These are phyloP conservation scores for Rattus norvegicus DNA, from an alignment of 2,113 vertebrate species.

Conservation along the genomic window DNA sequence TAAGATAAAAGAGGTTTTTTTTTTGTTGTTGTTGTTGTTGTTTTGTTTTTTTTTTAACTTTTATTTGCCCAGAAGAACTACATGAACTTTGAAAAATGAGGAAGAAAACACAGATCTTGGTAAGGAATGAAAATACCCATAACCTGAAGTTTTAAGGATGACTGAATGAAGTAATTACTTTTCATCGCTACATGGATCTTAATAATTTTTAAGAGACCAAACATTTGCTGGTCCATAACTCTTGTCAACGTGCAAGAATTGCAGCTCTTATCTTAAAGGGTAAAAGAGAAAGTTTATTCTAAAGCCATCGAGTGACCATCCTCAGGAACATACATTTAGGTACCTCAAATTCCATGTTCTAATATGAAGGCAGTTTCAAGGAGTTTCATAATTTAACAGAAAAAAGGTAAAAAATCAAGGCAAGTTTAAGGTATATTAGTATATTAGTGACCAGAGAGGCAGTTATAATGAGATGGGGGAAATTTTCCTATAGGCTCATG, in stretches of 20 bases:
- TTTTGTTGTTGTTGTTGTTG: no score
- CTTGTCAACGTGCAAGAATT: not conserved
- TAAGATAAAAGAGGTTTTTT: not conserved
- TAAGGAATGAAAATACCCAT: not conserved
- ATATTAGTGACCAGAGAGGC: not conserved
- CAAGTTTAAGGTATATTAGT: not conserved
- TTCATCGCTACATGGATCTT: not conserved
- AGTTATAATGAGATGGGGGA: not conserved
- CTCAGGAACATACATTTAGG: not conserved
- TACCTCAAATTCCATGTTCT: not conserved
- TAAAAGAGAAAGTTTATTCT: not conserved
- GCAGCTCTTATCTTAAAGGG: not conserved
- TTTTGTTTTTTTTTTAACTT: not conserved
- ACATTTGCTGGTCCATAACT: not conserved
- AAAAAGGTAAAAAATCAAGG: not conserved
- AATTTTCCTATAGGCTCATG: no score
- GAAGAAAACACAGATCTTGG: not conserved
- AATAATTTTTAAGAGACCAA: not conserved
- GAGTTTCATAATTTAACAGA: not conserved
- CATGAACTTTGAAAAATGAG: not conserved
- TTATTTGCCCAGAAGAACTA: not conserved
- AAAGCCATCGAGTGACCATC: not conserved
- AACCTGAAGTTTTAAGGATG: conserved; percentile 8
- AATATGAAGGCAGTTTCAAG: not conserved
- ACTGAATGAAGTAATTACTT: conserved; percentile 39